Conservation (phyloP, 2,888 invertebrate species). For the Mantis religiosa region DNA sequence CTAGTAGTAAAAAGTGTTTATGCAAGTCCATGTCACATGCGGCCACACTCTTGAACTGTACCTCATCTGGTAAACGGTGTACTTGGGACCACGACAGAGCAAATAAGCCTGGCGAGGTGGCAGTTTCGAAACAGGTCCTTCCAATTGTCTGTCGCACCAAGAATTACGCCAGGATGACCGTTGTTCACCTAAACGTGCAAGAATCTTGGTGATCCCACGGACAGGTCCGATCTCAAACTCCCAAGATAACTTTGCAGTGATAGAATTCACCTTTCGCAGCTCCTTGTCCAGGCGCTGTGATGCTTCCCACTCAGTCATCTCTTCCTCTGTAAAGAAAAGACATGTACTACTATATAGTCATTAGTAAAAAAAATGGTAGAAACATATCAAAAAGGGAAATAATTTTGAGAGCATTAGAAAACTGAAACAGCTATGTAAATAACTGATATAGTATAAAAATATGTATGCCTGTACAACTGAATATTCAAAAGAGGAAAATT, state of each 20-base stretch:
- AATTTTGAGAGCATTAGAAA: too few species aligned
- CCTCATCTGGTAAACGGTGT: slow-evolving; percentile 53
- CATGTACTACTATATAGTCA: too few species aligned
- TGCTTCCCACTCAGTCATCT: not conserved
- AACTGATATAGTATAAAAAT: too few species aligned
- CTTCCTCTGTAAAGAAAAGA: not conserved
- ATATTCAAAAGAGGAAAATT: too few species aligned
- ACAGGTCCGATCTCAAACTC: slow-evolving; percentile 42
- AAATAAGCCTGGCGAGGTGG: slow-evolving; percentile 49
- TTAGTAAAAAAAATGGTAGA: too few species aligned
- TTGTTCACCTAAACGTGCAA: slow-evolving; percentile 23
- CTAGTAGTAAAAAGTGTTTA: too few species aligned
- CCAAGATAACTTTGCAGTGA: slow-evolving; percentile 48
- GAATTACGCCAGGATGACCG: slow-evolving; percentile 22
- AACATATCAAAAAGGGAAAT: too few species aligned
- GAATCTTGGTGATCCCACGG: slow-evolving; percentile 40
- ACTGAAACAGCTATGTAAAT: too few species aligned
- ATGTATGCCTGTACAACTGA: too few species aligned
- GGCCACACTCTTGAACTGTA: too few species aligned
- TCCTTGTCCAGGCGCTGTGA: slow-evolving; percentile 35
- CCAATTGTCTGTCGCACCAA: slow-evolving; percentile 39
- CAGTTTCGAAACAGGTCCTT: slow-evolving; percentile 38
- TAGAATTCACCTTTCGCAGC: slow-evolving; percentile 39
- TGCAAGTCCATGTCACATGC: too few species aligned
- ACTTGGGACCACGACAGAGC: slow-evolving; percentile 61